These are phyloP conservation scores for Bovichtus variegatus DNA, from an alignment of 2,797 vertebrate species.

Conservation along the genomic window DNA sequence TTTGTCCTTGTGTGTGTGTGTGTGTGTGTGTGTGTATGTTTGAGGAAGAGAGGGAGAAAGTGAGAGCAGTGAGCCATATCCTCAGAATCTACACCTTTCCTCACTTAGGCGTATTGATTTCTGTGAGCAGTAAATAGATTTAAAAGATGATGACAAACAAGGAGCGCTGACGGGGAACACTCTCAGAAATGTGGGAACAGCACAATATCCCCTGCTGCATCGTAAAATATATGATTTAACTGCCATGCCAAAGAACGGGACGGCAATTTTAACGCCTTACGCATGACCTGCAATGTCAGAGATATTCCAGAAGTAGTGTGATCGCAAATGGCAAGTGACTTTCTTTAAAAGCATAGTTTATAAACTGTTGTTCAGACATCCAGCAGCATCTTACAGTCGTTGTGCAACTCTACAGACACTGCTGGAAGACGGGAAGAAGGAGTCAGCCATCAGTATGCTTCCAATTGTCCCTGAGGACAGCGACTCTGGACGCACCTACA, in stretches of 20 bases:
- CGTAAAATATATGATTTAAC: conserved; percentile 81
- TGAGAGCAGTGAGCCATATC: conserved; percentile 68
- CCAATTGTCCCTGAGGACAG: conserved; percentile 88
- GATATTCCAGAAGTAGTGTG: conserved; percentile 46
- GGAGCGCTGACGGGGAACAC: conserved; percentile 81
- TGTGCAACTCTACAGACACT: conserved; percentile 72
- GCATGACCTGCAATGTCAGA: conserved; percentile 55
- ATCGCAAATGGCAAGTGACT: conserved; percentile 44
- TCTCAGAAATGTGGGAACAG: conserved; percentile 82
- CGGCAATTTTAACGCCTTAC: conserved; percentile 67
- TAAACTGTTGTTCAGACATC: neutral
- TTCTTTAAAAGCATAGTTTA: conserved; percentile 5
- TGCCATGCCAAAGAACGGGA: conserved; percentile 68
- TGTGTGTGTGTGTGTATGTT: neutral
- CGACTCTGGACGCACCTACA: conserved; percentile 90
- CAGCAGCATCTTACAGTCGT: conserved; percentile 26
- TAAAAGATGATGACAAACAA: conserved; percentile 86
- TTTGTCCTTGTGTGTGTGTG: neutral
- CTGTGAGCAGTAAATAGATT: conserved; percentile 87
- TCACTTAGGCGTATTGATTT: conserved; percentile 88
- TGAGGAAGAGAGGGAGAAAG: conserved; percentile 30
- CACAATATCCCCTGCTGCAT: conserved; percentile 78
- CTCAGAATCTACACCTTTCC: conserved; percentile 83
- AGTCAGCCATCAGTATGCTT: conserved; percentile 88
- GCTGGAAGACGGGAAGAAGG: conserved; percentile 89